Conservation (phyloP, 1,140 invertebrate species). For the Drosophila tropicalis region DNA sequence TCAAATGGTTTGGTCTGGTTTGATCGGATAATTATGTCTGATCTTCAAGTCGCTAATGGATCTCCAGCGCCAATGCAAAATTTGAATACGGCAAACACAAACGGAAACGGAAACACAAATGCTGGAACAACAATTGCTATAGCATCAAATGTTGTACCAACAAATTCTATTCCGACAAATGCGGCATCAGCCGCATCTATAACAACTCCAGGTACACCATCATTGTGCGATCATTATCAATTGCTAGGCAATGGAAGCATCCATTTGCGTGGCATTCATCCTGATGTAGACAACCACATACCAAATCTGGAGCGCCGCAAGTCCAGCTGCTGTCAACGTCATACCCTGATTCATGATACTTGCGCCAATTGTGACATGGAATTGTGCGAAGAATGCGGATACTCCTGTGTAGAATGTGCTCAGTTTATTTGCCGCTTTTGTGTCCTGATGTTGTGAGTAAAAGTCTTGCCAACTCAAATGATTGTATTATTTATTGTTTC, state of each 20-base stretch:
- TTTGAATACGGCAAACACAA: not conserved
- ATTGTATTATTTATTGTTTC: not conserved
- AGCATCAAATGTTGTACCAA: not conserved
- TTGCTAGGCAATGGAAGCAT: constrained; percentile 55
- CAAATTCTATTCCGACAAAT: not conserved
- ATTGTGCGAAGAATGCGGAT: constrained; percentile 74
- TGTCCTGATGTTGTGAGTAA: constrained; percentile 70
- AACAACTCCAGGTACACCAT: not conserved
- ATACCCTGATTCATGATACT: constrained; percentile 49
- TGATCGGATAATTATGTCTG: constrained; percentile 61
- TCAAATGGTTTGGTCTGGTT: constrained; percentile 61
- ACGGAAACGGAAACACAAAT: not conserved
- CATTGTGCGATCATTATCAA: constrained; percentile 43
- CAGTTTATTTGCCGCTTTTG: constrained; percentile 69
- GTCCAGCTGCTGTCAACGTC: constrained; percentile 58
- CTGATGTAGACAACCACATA: constrained; percentile 35
- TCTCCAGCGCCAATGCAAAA: not conserved
- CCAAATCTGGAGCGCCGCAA: constrained; percentile 34
- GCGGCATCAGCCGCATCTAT: not conserved
- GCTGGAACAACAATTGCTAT: not conserved
- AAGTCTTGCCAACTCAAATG: not conserved
- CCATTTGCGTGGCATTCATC: constrained; percentile 40
- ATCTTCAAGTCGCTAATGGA: constrained; percentile 38
- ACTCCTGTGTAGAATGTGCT: constrained; percentile 65
- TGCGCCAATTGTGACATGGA: constrained; percentile 65